phyloP scores from a whole-genome alignment of 2,113 vertebrate species.

The Platycercus adscitus region DNA sequence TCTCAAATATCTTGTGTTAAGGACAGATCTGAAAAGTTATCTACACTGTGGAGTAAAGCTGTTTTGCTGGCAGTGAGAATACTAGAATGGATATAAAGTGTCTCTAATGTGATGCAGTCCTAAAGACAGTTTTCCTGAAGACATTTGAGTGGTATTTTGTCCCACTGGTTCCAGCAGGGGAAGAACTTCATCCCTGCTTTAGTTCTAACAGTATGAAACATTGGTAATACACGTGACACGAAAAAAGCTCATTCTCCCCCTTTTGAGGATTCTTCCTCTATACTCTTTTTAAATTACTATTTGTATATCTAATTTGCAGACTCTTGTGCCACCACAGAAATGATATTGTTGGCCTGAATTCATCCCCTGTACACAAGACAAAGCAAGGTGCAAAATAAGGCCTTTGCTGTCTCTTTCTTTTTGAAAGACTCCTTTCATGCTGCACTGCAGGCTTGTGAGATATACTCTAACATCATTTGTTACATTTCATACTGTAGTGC shows the following conservation, averaged over 20 bases:
- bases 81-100: conserved; percentile 54
- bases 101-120: not conserved
- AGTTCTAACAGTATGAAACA: not conserved
- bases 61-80: conserved; percentile 65
- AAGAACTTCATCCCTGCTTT: not conserved
- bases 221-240: not conserved
- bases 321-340: not conserved
- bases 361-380: not conserved
- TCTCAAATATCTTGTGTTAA: conserved; percentile 75
- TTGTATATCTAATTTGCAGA: not conserved
- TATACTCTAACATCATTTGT: conserved; percentile 61
- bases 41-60: conserved; percentile 59
- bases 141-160: conserved; percentile 2
- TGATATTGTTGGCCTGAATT: not conserved
- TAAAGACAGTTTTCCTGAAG: not conserved
- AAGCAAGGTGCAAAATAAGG: not conserved
- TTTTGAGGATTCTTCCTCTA: not conserved
- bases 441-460: conserved; percentile 27
- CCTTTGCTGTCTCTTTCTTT: not conserved
- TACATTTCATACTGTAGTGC: conserved; percentile 68
- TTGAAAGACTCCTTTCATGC: not conserved
- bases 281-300: not conserved
- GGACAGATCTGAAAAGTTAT: conserved; percentile 74
- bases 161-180: not conserved
- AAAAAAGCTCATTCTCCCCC: not conserved